These are phyloP conservation scores for Cryptophagus acutangulus DNA, from an alignment of 2,888 invertebrate species.

Conservation along the genomic window DNA sequence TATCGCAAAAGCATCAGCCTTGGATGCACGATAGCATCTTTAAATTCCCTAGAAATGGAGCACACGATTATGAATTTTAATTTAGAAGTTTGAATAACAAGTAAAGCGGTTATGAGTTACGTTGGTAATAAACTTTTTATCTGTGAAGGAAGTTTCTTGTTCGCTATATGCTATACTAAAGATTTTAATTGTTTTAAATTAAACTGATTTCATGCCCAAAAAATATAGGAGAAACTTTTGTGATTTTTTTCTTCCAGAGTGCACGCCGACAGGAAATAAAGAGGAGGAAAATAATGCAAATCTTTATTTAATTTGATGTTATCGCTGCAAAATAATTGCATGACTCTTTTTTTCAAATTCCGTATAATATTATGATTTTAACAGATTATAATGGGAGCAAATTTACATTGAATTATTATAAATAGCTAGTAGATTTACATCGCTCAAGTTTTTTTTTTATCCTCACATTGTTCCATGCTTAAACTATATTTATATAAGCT, in stretches of 20 bases:
- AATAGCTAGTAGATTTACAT: too few relatives aligned
- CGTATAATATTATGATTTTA: too few relatives aligned
- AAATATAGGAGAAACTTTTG: background rate
- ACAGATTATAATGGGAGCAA: too few relatives aligned
- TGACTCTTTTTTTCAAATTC: too few relatives aligned
- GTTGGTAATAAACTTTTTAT: slow-evolving; percentile 26
- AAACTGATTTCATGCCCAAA: slow-evolving; percentile 2
- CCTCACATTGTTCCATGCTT: too few relatives aligned
- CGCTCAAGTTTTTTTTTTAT: too few relatives aligned
- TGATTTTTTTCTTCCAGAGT: too few relatives aligned
- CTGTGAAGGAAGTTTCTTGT: slow-evolving; percentile 21
- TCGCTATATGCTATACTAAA: slow-evolving; percentile 13
- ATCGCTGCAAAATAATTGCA: background rate
- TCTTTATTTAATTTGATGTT: slow-evolving; percentile 1
- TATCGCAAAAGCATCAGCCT: slow-evolving; percentile 10
- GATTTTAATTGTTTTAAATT: slow-evolving; percentile 18
- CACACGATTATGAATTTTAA: slow-evolving; percentile 28
- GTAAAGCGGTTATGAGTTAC: slow-evolving; percentile 20
- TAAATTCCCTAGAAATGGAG: slow-evolving; percentile 18
- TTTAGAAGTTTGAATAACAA: slow-evolving; percentile 24
- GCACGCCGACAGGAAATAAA: background rate
- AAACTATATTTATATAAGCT: too few relatives aligned
- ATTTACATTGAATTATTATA: too few relatives aligned
- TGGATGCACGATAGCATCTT: slow-evolving; percentile 18
- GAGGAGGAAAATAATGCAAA: slow-evolving; percentile 1